Evolutionary conservation across 2,797 vertebrate genomes (phyloP).

Genomic region (Momotus momota): DNA sequence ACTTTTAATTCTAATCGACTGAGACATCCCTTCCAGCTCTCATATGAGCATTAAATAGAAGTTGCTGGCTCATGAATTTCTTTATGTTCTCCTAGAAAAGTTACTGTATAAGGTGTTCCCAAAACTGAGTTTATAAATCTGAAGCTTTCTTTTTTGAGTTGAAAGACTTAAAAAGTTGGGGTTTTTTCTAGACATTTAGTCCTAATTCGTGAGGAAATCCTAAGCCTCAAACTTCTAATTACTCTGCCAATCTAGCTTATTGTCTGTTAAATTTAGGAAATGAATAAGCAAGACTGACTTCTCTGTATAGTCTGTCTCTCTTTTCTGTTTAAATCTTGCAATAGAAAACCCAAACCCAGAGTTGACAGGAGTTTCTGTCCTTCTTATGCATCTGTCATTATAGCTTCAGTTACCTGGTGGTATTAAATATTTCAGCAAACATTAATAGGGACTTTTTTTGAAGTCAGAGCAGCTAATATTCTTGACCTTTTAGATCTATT

Average conservation of each 20-base stretch:
- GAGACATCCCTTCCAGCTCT: background rate
- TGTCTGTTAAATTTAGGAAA: slow-evolving; percentile 9
- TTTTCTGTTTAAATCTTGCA: background rate
- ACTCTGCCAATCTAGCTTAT: slow-evolving; percentile 20
- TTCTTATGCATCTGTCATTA: background rate
- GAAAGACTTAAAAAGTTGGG: background rate
- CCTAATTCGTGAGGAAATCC: slow-evolving; percentile 3
- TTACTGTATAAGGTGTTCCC: background rate
- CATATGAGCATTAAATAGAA: background rate
- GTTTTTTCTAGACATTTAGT: background rate
- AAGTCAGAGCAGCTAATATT: background rate
- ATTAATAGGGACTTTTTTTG: background rate
- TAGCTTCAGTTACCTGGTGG: background rate
- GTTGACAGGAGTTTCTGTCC: slow-evolving; percentile 27
- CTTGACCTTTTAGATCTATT: background rate
- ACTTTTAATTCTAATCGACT: background rate
- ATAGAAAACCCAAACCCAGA: background rate
- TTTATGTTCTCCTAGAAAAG: background rate
- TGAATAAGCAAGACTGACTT: slow-evolving; percentile 15
- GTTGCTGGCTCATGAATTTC: background rate
- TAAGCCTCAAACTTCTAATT: slow-evolving; percentile 15
- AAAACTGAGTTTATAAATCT: background rate
- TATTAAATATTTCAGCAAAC: slow-evolving; percentile 40
- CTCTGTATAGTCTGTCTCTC: background rate
- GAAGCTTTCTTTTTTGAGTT: background rate